Percentiles rank a stretch among this genome's conserved stretches.
Evolutionary conservation across 2,113 vertebrate species (phyloP).

Genomic region (Calyptomena viridis): DNA sequence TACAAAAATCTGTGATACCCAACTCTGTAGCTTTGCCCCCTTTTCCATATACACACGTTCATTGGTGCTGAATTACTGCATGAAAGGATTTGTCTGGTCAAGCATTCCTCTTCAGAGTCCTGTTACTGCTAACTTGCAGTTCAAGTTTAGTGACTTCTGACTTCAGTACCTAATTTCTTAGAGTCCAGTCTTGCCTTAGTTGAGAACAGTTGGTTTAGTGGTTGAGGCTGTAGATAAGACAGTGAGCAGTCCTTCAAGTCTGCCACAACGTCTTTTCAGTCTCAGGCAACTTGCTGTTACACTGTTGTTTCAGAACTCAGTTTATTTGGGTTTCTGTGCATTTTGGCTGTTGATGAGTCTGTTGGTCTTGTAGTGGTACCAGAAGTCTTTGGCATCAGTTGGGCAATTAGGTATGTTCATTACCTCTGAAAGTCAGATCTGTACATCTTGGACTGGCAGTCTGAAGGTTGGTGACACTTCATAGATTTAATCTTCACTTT

Average conservation of each 20-base stretch:
- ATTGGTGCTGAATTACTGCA: background rate
- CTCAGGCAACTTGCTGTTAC: background rate
- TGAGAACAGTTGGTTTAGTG: background rate
- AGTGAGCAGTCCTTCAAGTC: accelerated
- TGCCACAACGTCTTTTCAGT: background rate
- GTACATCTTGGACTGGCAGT: background rate
- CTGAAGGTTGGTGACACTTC: background rate
- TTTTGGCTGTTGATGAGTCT: background rate
- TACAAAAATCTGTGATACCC: background rate
- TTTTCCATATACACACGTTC: background rate
- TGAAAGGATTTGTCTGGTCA: background rate
- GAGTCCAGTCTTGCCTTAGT: background rate
- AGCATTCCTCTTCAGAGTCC: background rate
- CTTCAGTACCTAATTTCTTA: background rate
- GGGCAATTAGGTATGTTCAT: background rate
- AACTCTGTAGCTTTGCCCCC: background rate
- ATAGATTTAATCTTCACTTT: background rate
- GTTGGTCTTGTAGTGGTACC: background rate
- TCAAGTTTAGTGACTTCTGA: background rate
- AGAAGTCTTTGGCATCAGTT: background rate
- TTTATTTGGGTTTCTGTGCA: background rate
- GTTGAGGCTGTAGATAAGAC: background rate
- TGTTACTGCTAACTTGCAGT: background rate
- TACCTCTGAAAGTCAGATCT: background rate
- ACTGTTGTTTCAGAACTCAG: background rate